phyloP scores from a whole-genome alignment of 2,113 vertebrate genomes.

The Cinclus cinclus region DNA sequence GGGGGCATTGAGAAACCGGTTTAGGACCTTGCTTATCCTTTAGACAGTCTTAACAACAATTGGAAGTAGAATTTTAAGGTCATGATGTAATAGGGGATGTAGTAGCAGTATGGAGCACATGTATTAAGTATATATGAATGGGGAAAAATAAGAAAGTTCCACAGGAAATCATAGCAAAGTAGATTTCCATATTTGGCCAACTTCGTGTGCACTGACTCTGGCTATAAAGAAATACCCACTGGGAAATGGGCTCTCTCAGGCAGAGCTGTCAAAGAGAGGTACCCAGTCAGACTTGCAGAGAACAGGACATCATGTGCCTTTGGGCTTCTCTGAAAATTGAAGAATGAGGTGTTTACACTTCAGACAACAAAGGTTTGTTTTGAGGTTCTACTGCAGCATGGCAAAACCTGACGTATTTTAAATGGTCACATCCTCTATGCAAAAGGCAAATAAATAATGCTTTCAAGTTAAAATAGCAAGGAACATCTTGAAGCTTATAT shows the following conservation, averaged over 20 bases:
- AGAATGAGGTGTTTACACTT: neutral
- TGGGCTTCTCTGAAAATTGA: neutral
- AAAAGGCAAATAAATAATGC: neutral
- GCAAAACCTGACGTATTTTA: neutral
- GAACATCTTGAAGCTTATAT: constrained; percentile 24
- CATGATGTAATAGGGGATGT: neutral
- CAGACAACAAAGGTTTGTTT: neutral
- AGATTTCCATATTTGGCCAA: neutral
- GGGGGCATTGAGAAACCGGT: neutral
- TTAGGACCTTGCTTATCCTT: neutral
- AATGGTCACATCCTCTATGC: neutral
- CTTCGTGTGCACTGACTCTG: neutral
- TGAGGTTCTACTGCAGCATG: neutral
- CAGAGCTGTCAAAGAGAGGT: neutral
- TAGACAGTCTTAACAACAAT: neutral
- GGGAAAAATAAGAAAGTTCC: neutral
- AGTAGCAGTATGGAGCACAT: neutral
- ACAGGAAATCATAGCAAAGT: neutral
- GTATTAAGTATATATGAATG: neutral
- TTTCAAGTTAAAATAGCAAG: constrained; percentile 24
- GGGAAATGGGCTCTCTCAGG: neutral
- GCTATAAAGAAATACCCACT: neutral
- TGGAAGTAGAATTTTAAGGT: neutral
- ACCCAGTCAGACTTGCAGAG: neutral
- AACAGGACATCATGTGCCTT: neutral